These are phyloP conservation scores for Acheta domesticus DNA, from an alignment of 2,888 invertebrate species.

Conservation along the genomic window DNA sequence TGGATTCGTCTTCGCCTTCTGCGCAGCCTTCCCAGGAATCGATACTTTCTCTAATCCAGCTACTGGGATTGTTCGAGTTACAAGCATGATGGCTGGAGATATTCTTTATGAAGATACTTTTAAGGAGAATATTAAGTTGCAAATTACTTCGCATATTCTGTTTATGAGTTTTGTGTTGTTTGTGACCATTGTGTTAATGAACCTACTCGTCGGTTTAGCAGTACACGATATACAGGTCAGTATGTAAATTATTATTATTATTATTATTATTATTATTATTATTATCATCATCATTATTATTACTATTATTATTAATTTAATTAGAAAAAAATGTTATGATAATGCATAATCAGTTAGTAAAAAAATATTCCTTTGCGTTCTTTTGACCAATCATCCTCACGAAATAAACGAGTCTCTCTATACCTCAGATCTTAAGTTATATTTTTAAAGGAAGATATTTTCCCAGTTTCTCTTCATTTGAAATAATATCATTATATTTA, in stretches of 20 bases:
- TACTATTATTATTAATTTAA: too few species aligned
- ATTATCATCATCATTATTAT: too few species aligned
- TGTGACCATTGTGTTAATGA: constrained; percentile 49
- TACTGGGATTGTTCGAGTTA: constrained; percentile 46
- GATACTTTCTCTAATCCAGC: constrained; percentile 47
- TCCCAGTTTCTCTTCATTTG: too few species aligned
- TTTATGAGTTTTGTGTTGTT: constrained; percentile 47
- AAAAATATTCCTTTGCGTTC: too few species aligned
- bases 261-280: too few species aligned
- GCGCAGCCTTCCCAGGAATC: constrained; percentile 48
- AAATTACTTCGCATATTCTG: constrained; percentile 46
- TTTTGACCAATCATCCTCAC: too few species aligned
- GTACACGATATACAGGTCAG: constrained; percentile 46
- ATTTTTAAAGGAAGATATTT: too few species aligned
- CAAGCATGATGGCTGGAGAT: constrained; percentile 49
- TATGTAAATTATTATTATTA: background rate
- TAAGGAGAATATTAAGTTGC: constrained; percentile 38
- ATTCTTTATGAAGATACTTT: constrained; percentile 42
- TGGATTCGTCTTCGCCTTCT: constrained; percentile 50
- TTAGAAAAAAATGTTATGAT: too few species aligned
- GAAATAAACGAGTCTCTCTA: too few species aligned
- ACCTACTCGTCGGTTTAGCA: constrained; percentile 48
- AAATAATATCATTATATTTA: too few species aligned
- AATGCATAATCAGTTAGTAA: too few species aligned
- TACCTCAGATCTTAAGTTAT: too few species aligned